These are phyloP conservation scores for Epinotia ramella DNA, from an alignment of 2,888 invertebrate genomes.

Conservation along the genomic window DNA sequence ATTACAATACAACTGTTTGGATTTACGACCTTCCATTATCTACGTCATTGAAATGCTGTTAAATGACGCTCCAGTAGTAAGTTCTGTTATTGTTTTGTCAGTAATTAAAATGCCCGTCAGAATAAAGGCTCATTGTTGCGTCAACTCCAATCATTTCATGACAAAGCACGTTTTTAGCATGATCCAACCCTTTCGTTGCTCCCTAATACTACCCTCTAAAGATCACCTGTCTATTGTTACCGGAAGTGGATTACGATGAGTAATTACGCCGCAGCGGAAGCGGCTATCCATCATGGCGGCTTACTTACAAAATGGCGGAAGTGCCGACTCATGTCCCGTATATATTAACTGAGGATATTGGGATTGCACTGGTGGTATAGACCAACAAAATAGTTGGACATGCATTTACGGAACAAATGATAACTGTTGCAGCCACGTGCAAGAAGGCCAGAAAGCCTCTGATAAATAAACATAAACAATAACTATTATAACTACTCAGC, in stretches of 20 bases:
- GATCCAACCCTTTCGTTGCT: constrained; percentile 13
- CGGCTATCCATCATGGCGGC: constrained; percentile 47
- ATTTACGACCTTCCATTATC: too few species aligned
- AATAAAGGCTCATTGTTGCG: neutral
- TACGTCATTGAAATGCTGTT: too few species aligned
- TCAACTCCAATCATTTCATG: constrained; percentile 1
- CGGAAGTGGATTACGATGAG: constrained; percentile 44
- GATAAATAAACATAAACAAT: neutral
- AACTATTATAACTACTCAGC: neutral
- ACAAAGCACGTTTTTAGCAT: neutral
- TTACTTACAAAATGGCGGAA: constrained; percentile 44
- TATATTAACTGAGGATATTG: constrained; percentile 28
- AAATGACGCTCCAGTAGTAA: too few species aligned
- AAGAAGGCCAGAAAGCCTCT: neutral
- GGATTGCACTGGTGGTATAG: neutral
- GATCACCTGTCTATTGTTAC: constrained; percentile 42
- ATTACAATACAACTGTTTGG: too few species aligned
- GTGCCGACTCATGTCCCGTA: constrained; percentile 32
- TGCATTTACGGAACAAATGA: neutral
- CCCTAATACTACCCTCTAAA: constrained; percentile 20
- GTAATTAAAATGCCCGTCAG: neutral
- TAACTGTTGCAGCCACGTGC: neutral
- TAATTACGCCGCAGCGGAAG: constrained; percentile 45
- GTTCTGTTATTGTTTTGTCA: too few species aligned
- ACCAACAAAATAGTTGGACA: neutral